Percentiles rank a stretch among this genome's conserved stretches.
Conservation (phyloP, 2,888 invertebrate genomes). For the Toxonevra muliebris region DNA sequence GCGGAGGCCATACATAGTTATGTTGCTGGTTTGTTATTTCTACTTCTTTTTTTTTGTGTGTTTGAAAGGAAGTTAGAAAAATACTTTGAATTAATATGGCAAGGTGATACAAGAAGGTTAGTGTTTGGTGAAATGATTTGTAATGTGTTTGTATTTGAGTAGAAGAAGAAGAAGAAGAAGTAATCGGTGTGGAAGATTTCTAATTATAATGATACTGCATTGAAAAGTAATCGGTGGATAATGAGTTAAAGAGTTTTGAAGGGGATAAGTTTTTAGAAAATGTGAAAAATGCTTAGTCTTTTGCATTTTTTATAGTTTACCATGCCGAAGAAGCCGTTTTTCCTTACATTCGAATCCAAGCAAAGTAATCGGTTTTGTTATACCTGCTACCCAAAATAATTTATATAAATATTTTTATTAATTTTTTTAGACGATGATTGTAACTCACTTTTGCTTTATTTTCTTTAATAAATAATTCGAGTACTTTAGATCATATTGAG, state of each 20-base stretch:
- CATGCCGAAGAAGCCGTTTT: background rate
- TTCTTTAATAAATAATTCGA: background rate
- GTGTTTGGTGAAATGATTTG: background rate
- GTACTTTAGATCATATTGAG: too few species aligned
- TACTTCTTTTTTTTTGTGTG: conserved; percentile 16
- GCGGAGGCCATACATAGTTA: too few species aligned
- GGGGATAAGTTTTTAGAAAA: too few species aligned
- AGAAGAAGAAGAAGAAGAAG: background rate
- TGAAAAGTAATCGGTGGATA: background rate
- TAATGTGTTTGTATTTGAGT: too few species aligned
- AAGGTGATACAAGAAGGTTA: conserved; percentile 5
- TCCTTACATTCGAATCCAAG: background rate
- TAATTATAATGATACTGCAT: too few species aligned
- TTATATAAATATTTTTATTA: too few species aligned
- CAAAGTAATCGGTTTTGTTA: background rate
- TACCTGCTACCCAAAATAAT: too few species aligned
- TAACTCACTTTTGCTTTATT: background rate
- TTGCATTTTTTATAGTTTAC: background rate
- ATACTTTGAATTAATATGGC: conserved; percentile 52
- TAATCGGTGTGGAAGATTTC: background rate
- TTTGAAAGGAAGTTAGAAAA: conserved; percentile 52
- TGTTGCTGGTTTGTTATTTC: background rate
- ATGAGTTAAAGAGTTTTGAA: too few species aligned
- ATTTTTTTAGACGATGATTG: background rate
- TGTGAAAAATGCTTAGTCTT: too few species aligned